phyloP scores from a whole-genome alignment of 2,797 vertebrate species.

The Loriculus beryllinus region DNA sequence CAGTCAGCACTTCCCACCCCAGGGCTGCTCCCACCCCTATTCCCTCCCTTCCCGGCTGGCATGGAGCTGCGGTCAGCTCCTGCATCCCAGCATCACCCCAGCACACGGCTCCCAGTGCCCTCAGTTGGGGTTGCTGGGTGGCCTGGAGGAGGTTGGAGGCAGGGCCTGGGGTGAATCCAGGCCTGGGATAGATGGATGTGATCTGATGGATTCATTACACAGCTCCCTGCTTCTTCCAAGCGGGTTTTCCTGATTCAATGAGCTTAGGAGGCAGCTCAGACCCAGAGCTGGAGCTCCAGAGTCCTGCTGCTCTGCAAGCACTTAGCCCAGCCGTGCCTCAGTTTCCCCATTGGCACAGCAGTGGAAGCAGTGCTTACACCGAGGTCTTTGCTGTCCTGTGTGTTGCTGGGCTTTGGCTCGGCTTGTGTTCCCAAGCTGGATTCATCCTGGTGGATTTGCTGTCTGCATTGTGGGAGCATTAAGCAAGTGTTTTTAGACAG shows the following conservation, averaged over 20 bases:
- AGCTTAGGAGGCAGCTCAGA: neutral
- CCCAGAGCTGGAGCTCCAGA: neutral
- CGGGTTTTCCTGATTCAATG: neutral
- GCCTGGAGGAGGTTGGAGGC: neutral
- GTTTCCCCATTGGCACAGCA: neutral
- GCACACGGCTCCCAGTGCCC: neutral
- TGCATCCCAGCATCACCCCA: neutral
- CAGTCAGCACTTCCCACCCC: neutral
- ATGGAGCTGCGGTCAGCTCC: neutral
- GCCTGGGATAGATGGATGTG: rapidly evolving
- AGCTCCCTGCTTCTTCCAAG: neutral
- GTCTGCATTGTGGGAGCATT: rapidly evolving
- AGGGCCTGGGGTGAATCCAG: neutral
- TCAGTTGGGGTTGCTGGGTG: neutral
- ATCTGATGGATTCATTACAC: neutral
- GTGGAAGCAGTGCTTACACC: rapidly evolving
- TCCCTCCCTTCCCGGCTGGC: neutral
- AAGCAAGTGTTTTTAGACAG: neutral
- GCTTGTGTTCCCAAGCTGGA: neutral
- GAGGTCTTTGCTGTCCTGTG: neutral
- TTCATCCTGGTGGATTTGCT: neutral
- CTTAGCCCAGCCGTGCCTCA: neutral
- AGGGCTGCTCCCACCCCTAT: neutral
- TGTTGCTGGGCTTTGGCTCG: neutral
- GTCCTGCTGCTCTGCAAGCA: neutral